Evolutionary conservation across 2,888 invertebrate species (phyloP).

Genomic region (Idaea straminata): DNA sequence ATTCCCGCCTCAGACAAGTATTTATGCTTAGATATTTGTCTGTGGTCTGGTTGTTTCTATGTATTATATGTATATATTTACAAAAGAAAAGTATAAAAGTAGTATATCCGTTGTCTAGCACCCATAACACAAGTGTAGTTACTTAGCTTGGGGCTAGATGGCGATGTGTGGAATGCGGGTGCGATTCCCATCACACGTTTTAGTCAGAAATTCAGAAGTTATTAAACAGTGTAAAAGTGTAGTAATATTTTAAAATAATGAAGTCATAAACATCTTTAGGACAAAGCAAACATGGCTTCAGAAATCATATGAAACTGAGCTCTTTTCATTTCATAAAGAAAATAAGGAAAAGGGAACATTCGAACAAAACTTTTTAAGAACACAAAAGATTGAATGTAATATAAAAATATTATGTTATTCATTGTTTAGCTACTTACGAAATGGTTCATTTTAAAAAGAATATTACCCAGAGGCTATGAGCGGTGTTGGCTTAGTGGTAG

Average conservation of each 20-base stretch:
- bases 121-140: no score
- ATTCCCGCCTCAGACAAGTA: no score
- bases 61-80: no score
- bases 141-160: no score
- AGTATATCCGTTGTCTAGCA: no score
- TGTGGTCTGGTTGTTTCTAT: no score
- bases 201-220: no score
- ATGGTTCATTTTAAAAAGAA: not conserved
- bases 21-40: no score
- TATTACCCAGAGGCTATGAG: not conserved
- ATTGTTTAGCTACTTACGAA: not conserved
- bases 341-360: slow-evolving; percentile 1
- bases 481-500: no score
- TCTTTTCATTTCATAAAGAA: not conserved
- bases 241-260: not conserved
- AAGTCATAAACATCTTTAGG: not conserved
- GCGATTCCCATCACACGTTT: no score
- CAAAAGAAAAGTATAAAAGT: no score
- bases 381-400: not conserved
- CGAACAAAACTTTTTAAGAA: not conserved
- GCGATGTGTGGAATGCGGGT: no score
- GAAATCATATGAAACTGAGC: not conserved
- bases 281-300: not conserved
- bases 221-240: not conserved
- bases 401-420: not conserved